A percentile compares a stretch with the other conserved stretches of the same genome.
phyloP scores from a whole-genome alignment of 2,797 vertebrate species.

The Oreochromis grahami region DNA sequence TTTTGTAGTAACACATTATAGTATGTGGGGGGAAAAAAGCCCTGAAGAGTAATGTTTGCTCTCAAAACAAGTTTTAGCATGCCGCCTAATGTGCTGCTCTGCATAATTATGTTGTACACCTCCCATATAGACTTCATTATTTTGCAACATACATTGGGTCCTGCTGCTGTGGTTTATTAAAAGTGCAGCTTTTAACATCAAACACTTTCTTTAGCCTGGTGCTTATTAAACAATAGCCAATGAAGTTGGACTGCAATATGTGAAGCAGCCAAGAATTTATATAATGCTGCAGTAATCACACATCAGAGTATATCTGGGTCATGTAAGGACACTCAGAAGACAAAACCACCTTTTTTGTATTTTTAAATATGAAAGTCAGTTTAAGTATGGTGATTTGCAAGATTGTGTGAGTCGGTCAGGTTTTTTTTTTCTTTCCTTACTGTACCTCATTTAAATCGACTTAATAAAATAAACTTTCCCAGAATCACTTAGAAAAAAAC shows the following conservation, averaged over 20 bases:
- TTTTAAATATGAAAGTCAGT: background rate
- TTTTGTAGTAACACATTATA: background rate
- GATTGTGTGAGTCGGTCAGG: background rate
- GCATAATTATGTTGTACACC: slow-evolving; percentile 7
- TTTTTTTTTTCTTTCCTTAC: too few relatives aligned
- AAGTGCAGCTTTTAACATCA: slow-evolving; percentile 7
- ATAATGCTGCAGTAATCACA: background rate
- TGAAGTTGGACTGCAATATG: background rate
- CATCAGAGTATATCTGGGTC: background rate
- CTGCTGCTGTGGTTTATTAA: background rate
- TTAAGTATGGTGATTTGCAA: background rate
- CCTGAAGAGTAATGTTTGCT: background rate
- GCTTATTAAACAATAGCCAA: background rate
- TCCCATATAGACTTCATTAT: background rate
- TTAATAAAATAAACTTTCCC: background rate
- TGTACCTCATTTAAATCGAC: background rate
- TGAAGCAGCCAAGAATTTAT: background rate
- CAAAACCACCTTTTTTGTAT: background rate
- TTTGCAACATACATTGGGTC: background rate
- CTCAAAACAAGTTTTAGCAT: background rate
- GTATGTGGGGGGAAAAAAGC: background rate
- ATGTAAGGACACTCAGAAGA: background rate
- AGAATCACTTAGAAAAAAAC: background rate
- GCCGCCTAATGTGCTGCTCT: background rate
- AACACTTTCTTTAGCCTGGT: background rate